A percentile compares a stretch with the other conserved stretches of the same genome.
These are phyloP conservation scores for Prunella himalayana DNA, from an alignment of 2,113 vertebrate species.

Conservation along the genomic window DNA sequence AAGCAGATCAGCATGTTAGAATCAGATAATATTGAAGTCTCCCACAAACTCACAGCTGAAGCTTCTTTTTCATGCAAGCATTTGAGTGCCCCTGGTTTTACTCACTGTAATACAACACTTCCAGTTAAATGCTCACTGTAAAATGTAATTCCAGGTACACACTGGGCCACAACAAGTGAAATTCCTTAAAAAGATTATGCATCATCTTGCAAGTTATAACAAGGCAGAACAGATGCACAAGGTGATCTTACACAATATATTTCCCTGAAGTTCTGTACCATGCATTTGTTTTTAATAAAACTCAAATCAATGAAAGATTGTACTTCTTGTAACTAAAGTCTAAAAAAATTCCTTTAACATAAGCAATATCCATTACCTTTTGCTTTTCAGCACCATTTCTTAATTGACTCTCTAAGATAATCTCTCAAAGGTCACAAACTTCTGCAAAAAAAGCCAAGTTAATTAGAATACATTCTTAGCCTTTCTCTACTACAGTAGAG, in stretches of 20 bases:
- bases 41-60: constrained; percentile 22
- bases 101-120: constrained; percentile 4
- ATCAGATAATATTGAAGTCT: constrained; percentile 26
- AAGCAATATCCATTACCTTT: not conserved
- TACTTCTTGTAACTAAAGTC: not conserved
- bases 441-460: not conserved
- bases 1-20: constrained; percentile 32
- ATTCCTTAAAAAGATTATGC: constrained; percentile 26
- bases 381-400: not conserved
- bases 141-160: not conserved
- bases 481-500: not conserved
- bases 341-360: not conserved
- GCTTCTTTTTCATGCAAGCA: not conserved
- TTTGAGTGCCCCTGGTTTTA: not conserved
- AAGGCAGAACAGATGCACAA: not conserved
- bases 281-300: not conserved
- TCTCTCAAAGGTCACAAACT: not conserved
- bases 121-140: not conserved
- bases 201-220: constrained; percentile 15
- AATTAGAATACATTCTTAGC: not conserved
- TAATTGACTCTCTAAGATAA: not conserved
- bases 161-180: constrained; percentile 1
- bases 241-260: not conserved
- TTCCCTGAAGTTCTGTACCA: not conserved
- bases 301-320: not conserved